Base-by-base conservation (phyloP, 2,113 vertebrate species). In the Hipposideros armiger region DNA sequence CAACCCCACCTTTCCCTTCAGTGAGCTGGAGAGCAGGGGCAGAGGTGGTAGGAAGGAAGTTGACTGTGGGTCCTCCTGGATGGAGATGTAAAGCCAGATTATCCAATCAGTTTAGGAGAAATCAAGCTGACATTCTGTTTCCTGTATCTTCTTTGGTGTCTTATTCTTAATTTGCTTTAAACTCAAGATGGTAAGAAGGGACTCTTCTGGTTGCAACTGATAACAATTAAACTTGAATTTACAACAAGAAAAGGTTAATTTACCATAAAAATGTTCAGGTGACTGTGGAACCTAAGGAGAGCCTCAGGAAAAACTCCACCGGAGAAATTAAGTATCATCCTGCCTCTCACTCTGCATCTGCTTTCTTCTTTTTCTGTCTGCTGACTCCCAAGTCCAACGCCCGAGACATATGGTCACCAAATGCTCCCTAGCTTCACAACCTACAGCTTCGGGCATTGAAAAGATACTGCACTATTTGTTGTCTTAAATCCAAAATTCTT, bases 191-290 rank as follows among this genome's bases (percentile, higher is more conserved):
- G 19, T 36, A 54, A 87, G 60, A 93, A 52, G 84, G 15, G 32
- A 67, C 40, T 72, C 69, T 76, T 89, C 20, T 3, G 19, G 66
- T 14, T 60, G 32, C 26, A 86, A 72, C 0, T 54, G 42, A 92
- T 15, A 82, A 67, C 66, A 81, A 86, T 69, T 82, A 72, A 58
- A 90, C 19, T 58, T 64, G 60, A 95, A 93, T 88, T 94, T 70
- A 69, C 40, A 90, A 76, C 4, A 30, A 69, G 40, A 66, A 83
- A 83, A 52, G 56, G 76, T 45, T 77, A 87, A 77, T 52, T 64
- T 89, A 73, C 42, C 56, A 62, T 19, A 80, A 81, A 85, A 81
- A 74, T 28, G 17, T 70, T 85, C 40, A 69, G 62, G 26, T 30
- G 22, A 56, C 64, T 10, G 60, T 62, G 22, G 85, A 76, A 76